These are phyloP conservation scores for Leptopilina boulardi DNA, from an alignment of 1,140 invertebrate genomes.

Conservation along the genomic window DNA sequence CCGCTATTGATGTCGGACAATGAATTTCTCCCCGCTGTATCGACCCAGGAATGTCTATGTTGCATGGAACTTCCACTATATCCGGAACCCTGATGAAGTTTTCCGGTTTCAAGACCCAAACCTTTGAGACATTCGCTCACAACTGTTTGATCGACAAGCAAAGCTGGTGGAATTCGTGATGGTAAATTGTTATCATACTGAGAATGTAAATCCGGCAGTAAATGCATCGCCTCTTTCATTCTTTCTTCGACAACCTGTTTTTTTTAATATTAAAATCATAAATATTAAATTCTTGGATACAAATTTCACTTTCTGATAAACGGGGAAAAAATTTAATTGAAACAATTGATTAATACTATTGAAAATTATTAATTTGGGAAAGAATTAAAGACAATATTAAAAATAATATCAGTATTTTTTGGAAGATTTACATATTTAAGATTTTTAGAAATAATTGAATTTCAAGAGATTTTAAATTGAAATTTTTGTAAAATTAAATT, in stretches of 20 bases:
- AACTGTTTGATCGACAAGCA: conserved; percentile 85
- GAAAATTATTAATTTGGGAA: too few relatives aligned
- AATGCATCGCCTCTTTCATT: conserved; percentile 80
- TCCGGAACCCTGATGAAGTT: conserved; percentile 80
- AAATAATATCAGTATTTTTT: too few relatives aligned
- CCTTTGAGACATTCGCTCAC: conserved; percentile 83
- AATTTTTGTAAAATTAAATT: too few relatives aligned
- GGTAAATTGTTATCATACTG: conserved; percentile 76
- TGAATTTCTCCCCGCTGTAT: conserved; percentile 78
- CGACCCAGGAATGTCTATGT: conserved; percentile 85
- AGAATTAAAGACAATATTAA: too few relatives aligned
- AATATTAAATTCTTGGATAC: too few relatives aligned
- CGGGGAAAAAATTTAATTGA: too few relatives aligned
- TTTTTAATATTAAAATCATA: neutral
- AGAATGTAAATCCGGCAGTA: conserved; percentile 81
- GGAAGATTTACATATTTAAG: too few relatives aligned
- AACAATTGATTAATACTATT: too few relatives aligned
- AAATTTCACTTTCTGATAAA: too few relatives aligned
- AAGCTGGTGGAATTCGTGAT: conserved; percentile 73
- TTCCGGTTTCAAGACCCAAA: conserved; percentile 82
- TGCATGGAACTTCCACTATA: conserved; percentile 75
- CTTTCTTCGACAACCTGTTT: conserved; percentile 80
- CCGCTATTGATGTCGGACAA: conserved; percentile 82
- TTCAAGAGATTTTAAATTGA: too few relatives aligned
- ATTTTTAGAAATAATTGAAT: too few relatives aligned